A percentile compares a stretch with the other conserved stretches of the same genome.
Conservation (phyloP, 2,888 invertebrate species). For the Trachelus tabidus region DNA sequence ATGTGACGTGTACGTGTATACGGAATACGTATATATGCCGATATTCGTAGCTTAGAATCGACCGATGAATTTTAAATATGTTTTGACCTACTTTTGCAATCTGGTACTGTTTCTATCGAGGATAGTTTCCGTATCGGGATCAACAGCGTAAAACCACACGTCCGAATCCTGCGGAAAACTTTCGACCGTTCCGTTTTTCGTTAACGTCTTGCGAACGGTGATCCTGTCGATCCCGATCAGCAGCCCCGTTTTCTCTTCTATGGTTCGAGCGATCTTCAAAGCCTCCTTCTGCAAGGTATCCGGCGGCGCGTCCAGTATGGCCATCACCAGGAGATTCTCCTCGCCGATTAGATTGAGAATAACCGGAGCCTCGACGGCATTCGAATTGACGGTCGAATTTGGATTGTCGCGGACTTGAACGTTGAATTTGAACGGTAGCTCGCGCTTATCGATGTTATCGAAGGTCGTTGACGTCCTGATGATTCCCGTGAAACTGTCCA, state of each 20-base stretch:
- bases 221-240: constrained; percentile 86
- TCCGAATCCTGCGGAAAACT: constrained; percentile 79
- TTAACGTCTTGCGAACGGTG: constrained; percentile 79
- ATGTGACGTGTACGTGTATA: neutral
- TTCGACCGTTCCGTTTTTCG: constrained; percentile 81
- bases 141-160: constrained; percentile 87
- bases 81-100: constrained; percentile 72
- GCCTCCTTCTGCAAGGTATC: constrained; percentile 74
- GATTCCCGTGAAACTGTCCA: constrained; percentile 81
- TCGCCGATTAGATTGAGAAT: constrained; percentile 84
- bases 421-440: constrained; percentile 79
- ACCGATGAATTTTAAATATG: neutral
- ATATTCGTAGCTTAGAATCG: neutral
- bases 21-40: neutral
- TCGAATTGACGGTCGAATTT: constrained; percentile 72
- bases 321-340: constrained; percentile 81
- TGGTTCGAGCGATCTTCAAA: constrained; percentile 70
- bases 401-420: constrained; percentile 78
- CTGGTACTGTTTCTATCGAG: constrained; percentile 77
- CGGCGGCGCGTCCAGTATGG: constrained; percentile 79
- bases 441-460: constrained; percentile 72
- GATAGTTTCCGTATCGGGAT: constrained; percentile 81
- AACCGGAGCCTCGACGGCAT: constrained; percentile 74
- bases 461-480: constrained; percentile 81
- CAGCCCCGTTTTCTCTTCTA: constrained; percentile 80